Base-by-base conservation (phyloP, 2,797 vertebrate species). In the Arctocebus calabarensis region DNA sequence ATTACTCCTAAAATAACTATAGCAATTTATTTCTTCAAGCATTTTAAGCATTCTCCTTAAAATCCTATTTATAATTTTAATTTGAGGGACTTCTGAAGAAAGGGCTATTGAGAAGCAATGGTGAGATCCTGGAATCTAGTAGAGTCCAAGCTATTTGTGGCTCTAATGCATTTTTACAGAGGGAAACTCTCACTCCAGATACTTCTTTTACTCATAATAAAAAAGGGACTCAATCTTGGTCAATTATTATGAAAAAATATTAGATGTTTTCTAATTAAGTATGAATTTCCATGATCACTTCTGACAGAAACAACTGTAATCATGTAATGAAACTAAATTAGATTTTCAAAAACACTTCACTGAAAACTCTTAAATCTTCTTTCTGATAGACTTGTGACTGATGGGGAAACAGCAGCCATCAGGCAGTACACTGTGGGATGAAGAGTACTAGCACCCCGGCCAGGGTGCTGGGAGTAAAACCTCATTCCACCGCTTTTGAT, bases 301-400 rank as follows among this genome's bases (percentile, higher is more conserved):
- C 86, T 90, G 59, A 88, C 10, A 64, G 66, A 71, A 90, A 66
- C 6, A 83, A 52, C 19, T 90, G 4, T 48, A 74, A 92, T 79
- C 90, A 83, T 55, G 55, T 92, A 90, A 40, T 48, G 62, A 78
- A 74, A 81, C n/a, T 25, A 81, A 70, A 88, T 85, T 14, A 52
- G 43, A 52, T 77, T 95, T 90, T 90, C 2, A 78, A 90, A 94
- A 74, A 3, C 0, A 20, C 9, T 74, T 37, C 20, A 48, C 37
- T 16, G 20, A 64, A 84, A 78, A 73, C 40, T 32, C 57, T 43
- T 66, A 34, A 40, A 5, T 84, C 66, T 87, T 40, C 12, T 5
- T 87, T 40, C 10, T 5, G 7, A 70, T 5, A 16, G 40, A 78
- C n/a, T 25, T 62, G 64, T 37, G 57, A 70, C 40, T 55, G 48